A percentile compares a stretch with the other conserved stretches of the same genome.
phyloP scores from a whole-genome alignment of 2,113 vertebrate species.

The Ceuthmochares aereus region DNA sequence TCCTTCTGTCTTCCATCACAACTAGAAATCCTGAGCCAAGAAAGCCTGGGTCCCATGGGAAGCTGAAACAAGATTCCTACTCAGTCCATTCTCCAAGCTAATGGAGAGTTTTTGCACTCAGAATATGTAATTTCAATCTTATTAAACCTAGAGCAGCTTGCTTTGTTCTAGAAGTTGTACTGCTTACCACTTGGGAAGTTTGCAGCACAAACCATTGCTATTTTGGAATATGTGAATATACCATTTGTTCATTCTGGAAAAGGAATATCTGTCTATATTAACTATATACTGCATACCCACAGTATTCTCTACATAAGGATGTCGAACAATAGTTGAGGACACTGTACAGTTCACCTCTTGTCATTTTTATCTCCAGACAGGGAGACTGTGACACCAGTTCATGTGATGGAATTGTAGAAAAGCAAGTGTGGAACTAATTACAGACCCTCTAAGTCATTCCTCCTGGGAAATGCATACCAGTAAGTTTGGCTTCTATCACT shows the following conservation, averaged over 20 bases:
- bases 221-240: neutral
- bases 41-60: neutral
- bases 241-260: neutral
- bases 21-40: neutral
- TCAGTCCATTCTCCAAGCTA: neutral
- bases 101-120: neutral
- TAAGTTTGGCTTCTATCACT: neutral
- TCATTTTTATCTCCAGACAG: neutral
- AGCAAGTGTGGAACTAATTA: neutral
- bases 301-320: neutral
- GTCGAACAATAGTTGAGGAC: neutral
- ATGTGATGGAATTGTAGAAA: neutral
- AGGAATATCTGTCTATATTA: neutral
- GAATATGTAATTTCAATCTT: neutral
- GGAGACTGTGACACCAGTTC: neutral
- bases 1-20: neutral
- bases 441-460: neutral
- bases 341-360: neutral
- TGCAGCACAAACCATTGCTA: neutral
- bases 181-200: neutral
- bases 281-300: neutral
- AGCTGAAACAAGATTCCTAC: neutral
- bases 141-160: neutral
- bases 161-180: neutral
- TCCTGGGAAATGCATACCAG: neutral